These are phyloP conservation scores for Drosophila oshimai DNA, from an alignment of 1,140 invertebrate species.

Conservation along the genomic window DNA sequence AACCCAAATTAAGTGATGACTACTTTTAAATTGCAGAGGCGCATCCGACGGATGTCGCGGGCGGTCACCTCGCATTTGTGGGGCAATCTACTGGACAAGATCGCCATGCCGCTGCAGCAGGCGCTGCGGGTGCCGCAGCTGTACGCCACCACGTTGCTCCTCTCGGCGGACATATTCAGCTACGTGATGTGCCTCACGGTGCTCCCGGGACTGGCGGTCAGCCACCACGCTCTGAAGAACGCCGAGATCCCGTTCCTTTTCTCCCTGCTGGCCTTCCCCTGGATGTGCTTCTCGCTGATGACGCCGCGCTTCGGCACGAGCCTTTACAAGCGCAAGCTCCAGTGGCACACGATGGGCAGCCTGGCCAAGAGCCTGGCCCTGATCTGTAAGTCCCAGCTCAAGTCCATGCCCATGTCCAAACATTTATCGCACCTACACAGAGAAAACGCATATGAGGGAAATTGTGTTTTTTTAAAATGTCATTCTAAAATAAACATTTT, in stretches of 20 bases:
- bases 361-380: slow-evolving; percentile 71
- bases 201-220: slow-evolving; percentile 69
- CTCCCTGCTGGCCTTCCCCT: slow-evolving; percentile 78
- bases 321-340: slow-evolving; percentile 70
- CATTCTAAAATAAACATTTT: too few relatives aligned
- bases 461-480: too few relatives aligned
- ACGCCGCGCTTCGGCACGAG: slow-evolving; percentile 75
- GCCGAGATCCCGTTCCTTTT: slow-evolving; percentile 82
- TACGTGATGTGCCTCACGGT: slow-evolving; percentile 82
- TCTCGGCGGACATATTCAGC: slow-evolving; percentile 79
- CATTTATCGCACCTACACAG: too few relatives aligned
- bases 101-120: slow-evolving; percentile 71
- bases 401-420: too few relatives aligned
- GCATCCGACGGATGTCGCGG: slow-evolving; percentile 67
- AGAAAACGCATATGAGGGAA: too few relatives aligned
- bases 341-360: slow-evolving; percentile 78
- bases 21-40: slow-evolving; percentile 36
- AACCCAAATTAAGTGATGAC: too few relatives aligned
- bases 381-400: slow-evolving; percentile 60
- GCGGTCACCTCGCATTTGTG: slow-evolving; percentile 67
- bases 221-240: slow-evolving; percentile 73
- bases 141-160: slow-evolving; percentile 71
- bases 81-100: slow-evolving; percentile 74
- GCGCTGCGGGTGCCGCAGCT: slow-evolving; percentile 72
- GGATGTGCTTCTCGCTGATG: slow-evolving; percentile 82